phyloP scores from a whole-genome alignment of 2,113 vertebrate genomes.

The Hemiprocne comata region DNA sequence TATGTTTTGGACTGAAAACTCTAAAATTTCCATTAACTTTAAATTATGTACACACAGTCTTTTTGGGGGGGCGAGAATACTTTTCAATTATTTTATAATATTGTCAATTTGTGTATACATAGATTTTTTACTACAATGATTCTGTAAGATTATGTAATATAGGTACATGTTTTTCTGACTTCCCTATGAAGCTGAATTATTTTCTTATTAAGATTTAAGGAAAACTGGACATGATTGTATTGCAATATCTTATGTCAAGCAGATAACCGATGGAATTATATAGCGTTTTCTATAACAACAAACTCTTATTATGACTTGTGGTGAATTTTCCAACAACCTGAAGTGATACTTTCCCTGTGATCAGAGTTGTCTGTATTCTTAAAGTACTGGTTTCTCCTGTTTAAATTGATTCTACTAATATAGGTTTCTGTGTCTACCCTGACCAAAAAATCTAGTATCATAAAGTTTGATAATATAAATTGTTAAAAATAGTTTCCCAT shows the following conservation, averaged over 20 bases:
- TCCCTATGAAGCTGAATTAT: not conserved
- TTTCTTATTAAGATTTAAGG: not conserved
- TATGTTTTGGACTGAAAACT: no score
- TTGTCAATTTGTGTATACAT: not conserved
- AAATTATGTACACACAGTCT: not conserved
- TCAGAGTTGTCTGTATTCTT: not conserved
- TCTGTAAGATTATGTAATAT: not conserved
- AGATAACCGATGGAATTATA: not conserved
- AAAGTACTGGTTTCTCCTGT: fast-evolving
- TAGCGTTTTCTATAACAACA: not conserved
- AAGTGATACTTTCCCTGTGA: not conserved
- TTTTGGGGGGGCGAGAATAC: not conserved
- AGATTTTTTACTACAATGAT: not conserved
- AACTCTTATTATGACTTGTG: not conserved
- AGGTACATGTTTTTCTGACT: not conserved
- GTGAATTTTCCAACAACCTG: not conserved
- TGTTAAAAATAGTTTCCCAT: not conserved
- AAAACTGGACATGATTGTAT: not conserved
- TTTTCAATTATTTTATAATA: not conserved
- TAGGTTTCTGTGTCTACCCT: not conserved
- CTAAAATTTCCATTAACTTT: not conserved
- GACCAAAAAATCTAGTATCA: not conserved
- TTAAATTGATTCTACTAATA: not conserved
- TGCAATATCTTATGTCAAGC: not conserved
- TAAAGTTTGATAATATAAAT: not conserved